Base-by-base conservation (phyloP, 2,113 vertebrate genomes). In the Ictalurus punctatus region DNA sequence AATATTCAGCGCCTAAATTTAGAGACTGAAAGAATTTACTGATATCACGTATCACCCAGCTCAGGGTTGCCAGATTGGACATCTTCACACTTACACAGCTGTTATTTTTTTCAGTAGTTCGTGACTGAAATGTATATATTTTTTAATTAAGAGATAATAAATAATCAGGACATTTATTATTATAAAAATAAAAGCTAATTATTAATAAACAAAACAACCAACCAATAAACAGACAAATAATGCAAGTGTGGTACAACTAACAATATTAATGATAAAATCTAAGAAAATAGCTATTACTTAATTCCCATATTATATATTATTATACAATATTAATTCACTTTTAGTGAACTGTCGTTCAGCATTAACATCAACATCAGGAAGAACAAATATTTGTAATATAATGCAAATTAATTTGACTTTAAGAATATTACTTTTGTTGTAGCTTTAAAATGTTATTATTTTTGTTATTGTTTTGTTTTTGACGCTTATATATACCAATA, bases 21-120 rank as follows among this genome's bases (percentile, higher is more conserved):
- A 84, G 82, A 84, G 25, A 48, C 83, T 67, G 25, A 48, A 84
- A 10, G 83, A 65, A 84, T 84, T 67, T 40, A 67, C 61, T 84
- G 83, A 27, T 67, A 63, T 84, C 83, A n/a, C 4, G 3, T 84
- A n/a, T 48, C 83, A 0, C 34, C 2, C 7, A 17, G 59, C 21
- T 13, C 59, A 7, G 56, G 37, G 83, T 84, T 84, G 61, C 83
- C 83, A 84, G 83, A 52, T 84, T 48, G 23, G 25, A 3, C 1
- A 8, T 0, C 0, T n/a, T n/a, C 23, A 61, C 23, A 1, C 37
- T 19, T 23, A 10, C 3, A 9, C 21, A 27, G 40, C 44, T 25
- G 10, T 74, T 74, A 23, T 74, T 40, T 0, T 54, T 8, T 48
- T 13, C 13, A 37, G 69, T 37, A 25, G 19, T 17, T 19, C 4